Percentiles rank a stretch among this genome's conserved stretches.
phyloP scores from a whole-genome alignment of 2,113 vertebrate genomes.

The Elaphurus davidianus region DNA sequence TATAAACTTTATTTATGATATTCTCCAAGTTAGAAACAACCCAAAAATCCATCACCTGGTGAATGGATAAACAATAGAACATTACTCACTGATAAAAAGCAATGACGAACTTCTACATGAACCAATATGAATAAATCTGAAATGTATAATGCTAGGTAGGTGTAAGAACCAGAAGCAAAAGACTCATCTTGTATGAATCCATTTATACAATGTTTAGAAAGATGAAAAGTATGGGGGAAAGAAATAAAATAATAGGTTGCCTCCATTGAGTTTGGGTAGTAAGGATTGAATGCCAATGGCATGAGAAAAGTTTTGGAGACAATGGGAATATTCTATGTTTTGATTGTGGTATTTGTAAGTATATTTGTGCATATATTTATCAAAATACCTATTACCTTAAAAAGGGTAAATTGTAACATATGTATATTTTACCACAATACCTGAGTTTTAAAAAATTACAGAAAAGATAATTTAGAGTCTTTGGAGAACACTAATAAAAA shows the following conservation, averaged over 20 bases:
- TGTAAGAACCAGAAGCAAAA: background rate
- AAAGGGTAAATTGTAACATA: background rate
- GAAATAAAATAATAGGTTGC: background rate
- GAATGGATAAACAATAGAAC: background rate
- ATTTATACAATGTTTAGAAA: background rate
- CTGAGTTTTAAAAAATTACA: background rate
- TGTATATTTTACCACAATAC: background rate
- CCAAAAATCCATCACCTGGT: background rate
- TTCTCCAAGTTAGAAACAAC: background rate
- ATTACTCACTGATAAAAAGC: background rate
- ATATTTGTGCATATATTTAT: background rate
- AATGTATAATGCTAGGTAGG: background rate
- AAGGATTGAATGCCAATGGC: background rate
- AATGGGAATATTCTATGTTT: background rate
- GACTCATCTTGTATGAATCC: background rate
- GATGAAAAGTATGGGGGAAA: background rate
- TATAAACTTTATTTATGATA: background rate
- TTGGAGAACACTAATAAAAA: background rate
- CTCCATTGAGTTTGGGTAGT: fast-evolving
- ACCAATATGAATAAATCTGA: background rate
- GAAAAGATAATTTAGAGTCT: background rate
- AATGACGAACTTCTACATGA: background rate
- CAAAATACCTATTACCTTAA: background rate
- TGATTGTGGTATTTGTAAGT: background rate
- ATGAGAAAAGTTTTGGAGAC: background rate